Base-by-base conservation (phyloP, 2,797 vertebrate genomes). In the Poecilia picta region DNA sequence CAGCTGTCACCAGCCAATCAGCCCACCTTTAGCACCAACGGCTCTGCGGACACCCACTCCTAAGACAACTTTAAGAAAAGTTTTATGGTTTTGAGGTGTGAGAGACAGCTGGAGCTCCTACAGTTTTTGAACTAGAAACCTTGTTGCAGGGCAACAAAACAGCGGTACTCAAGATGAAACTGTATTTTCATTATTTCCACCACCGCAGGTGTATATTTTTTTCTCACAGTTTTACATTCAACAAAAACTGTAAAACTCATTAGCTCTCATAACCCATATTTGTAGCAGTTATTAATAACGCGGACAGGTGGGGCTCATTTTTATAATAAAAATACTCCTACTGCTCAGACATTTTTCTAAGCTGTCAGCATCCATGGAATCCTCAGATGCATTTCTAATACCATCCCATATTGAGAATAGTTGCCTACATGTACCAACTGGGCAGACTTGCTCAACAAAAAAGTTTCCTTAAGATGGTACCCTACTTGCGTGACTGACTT, bases 241-340 rank as follows among this genome's bases (percentile, higher is more conserved):
- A 36, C 33, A 64, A 6, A 64, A 2, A 7, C 8, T 76, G 59
- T 8, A 76, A 66, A 62, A 66, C 45, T 45, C 43, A 47, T 25
- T 31, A 49, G 59, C 28, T 76, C 31, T 66, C 59, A 46, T 55
- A 68, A 76, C 46, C 43, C 47, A 77, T 31, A 15, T 53, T 5
- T 49, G n/a, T 23, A 39, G 28, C 23, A 53, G 28, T 68, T 31
- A 64, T 36, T 36, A 36, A 43, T 5, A 28, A 53, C 28, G 45
- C 3, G 16, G 36, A 12, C 11, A 55, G 3, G 8, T 31, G 15
- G 45, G 43, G 39, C 39, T 57, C 43, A 31, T 78, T 78, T 72
- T 7, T 72, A 33, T 15, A 28, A 16, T 72, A 33, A 45, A 70
- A 53, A 70, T 55, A 31, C 51, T 28, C 18, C 18, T 36, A 53